Conservation (phyloP, 2,888 invertebrate species). For the Xylota segnis region DNA sequence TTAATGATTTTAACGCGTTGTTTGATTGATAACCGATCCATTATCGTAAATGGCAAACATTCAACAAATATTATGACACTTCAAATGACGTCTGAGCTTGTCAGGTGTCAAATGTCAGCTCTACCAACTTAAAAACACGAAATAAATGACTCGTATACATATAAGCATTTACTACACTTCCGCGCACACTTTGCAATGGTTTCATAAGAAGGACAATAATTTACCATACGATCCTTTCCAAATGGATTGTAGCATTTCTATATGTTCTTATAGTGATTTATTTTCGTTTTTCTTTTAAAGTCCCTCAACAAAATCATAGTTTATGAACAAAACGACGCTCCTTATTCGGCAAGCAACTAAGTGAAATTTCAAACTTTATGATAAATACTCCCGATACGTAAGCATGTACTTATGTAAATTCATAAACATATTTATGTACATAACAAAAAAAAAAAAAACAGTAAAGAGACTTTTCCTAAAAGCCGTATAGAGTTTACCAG, state of each 20-base stretch:
- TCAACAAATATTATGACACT: too few relatives aligned
- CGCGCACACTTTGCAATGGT: too few relatives aligned
- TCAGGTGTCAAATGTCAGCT: too few relatives aligned
- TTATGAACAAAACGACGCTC: background rate
- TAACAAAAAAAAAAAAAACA: background rate
- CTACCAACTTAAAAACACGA: too few relatives aligned
- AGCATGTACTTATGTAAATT: background rate
- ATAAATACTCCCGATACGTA: constrained; percentile 15
- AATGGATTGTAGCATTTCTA: background rate
- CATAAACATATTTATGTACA: background rate
- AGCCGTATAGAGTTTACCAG: constrained; percentile 16
- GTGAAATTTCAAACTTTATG: constrained; percentile 14
- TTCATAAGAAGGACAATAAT: too few relatives aligned
- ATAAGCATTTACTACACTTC: too few relatives aligned
- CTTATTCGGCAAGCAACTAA: background rate
- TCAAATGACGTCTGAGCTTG: too few relatives aligned
- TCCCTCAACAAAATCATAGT: background rate
- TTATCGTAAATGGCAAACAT: too few relatives aligned
- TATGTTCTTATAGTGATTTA: background rate
- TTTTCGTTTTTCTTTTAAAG: background rate
- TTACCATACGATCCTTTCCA: background rate
- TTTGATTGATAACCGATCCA: too few relatives aligned
- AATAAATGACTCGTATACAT: too few relatives aligned
- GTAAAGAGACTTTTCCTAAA: constrained; percentile 4
- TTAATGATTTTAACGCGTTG: too few relatives aligned